Conservation (phyloP, 2,888 invertebrate species). For the Branchellion lobata region DNA sequence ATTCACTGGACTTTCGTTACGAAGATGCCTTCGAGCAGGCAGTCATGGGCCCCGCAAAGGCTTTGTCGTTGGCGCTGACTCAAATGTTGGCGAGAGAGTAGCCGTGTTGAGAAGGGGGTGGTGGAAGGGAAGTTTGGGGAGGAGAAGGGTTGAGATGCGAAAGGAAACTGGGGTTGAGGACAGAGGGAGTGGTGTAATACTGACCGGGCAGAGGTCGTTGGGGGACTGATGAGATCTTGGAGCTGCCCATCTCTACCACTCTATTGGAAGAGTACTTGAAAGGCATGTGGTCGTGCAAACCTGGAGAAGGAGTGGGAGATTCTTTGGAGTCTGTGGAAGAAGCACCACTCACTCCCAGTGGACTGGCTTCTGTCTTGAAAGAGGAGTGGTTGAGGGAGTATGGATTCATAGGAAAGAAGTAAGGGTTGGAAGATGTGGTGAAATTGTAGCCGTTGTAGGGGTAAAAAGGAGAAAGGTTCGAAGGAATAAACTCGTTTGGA, state of each 20-base stretch:
- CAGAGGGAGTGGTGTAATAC: neutral
- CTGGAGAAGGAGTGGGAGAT: constrained; percentile 22
- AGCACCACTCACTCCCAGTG: constrained; percentile 9
- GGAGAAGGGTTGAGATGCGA: neutral
- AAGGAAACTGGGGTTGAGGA: neutral
- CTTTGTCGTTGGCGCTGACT: too few relatives aligned
- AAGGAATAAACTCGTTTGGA: constrained; percentile 30
- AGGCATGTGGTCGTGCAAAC: neutral
- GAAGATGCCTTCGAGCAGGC: too few relatives aligned
- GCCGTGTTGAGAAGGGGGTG: neutral
- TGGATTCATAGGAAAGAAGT: constrained; percentile 7
- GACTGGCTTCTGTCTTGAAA: constrained; percentile 40
- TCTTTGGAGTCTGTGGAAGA: constrained; percentile 24
- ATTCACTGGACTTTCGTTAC: too few relatives aligned
- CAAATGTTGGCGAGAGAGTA: constrained; percentile 11
- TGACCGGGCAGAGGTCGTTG: neutral
- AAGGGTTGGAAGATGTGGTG: constrained; percentile 16
- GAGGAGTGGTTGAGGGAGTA: constrained; percentile 25
- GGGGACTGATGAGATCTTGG: neutral
- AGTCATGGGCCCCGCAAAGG: too few relatives aligned
- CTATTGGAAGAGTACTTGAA: neutral
- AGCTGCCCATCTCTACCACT: neutral
- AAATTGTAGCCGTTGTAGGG: constrained; percentile 38
- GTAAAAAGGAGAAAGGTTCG: constrained; percentile 13
- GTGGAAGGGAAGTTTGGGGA: neutral